Percentiles rank a stretch among this genome's conserved stretches.
These are phyloP conservation scores for Athalia rosae DNA, from an alignment of 2,888 invertebrate species.

Conservation along the genomic window DNA sequence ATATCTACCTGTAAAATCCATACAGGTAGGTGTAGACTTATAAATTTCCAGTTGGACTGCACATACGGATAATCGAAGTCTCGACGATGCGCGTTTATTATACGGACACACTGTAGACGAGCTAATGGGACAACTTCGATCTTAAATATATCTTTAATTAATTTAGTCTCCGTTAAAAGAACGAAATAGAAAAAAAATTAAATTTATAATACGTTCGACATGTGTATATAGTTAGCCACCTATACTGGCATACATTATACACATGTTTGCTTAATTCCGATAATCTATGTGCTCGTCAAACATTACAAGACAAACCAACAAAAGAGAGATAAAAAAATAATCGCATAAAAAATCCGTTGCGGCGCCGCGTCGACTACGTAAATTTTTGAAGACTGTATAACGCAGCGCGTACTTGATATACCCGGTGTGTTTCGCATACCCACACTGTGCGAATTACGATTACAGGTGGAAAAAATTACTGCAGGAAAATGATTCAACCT, in stretches of 20 bases:
- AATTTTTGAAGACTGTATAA: too few relatives aligned
- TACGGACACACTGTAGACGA: slow-evolving; percentile 6
- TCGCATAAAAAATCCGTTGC: neutral
- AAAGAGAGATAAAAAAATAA: neutral
- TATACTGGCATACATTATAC: neutral
- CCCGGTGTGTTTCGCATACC: too few relatives aligned
- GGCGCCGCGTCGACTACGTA: too few relatives aligned
- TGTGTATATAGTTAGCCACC: neutral
- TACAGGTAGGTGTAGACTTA: neutral
- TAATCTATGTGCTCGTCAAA: neutral
- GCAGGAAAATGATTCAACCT: too few relatives aligned
- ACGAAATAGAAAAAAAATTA: neutral
- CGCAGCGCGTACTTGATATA: too few relatives aligned
- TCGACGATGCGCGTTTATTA: neutral
- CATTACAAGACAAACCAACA: neutral
- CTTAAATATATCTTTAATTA: slow-evolving; percentile 34
- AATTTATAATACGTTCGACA: neutral
- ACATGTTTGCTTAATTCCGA: too few relatives aligned
- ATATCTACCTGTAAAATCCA: neutral
- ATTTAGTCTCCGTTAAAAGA: slow-evolving; percentile 12
- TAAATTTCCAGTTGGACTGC: neutral
- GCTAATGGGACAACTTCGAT: slow-evolving; percentile 34
- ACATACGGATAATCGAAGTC: too few relatives aligned
- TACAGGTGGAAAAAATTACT: too few relatives aligned
- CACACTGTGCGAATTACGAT: too few relatives aligned